Evolutionary conservation across 2,888 invertebrate species (phyloP).

Genomic region (Gandaritis pyraliata): DNA sequence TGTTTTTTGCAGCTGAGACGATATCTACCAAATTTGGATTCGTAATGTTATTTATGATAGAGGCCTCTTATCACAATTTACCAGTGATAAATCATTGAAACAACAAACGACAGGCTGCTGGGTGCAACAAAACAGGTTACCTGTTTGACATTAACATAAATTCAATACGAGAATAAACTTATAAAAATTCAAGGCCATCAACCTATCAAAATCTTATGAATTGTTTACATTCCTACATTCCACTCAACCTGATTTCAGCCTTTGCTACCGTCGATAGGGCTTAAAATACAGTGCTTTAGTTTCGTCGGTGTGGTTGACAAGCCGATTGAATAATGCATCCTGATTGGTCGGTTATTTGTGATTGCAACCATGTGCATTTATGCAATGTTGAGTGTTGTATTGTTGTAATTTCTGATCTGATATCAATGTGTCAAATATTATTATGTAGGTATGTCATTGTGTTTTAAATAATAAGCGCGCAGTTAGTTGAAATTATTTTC

Average conservation of each 20-base stretch:
- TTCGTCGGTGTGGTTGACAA: constrained; percentile 54
- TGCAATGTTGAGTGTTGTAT: constrained; percentile 37
- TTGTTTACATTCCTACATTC: constrained; percentile 29
- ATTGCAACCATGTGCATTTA: constrained; percentile 42
- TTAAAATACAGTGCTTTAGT: constrained; percentile 26
- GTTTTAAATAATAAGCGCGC: too few relatives aligned
- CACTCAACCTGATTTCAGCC: constrained; percentile 12
- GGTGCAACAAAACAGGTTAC: constrained; percentile 22
- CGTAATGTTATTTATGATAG: too few relatives aligned
- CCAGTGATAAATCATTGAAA: constrained; percentile 1
- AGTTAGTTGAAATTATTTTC: too few relatives aligned
- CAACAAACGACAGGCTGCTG: constrained; percentile 1
- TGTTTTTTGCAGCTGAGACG: too few relatives aligned
- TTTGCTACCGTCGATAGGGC: constrained; percentile 19
- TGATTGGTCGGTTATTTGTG: constrained; percentile 49
- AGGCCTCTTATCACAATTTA: too few relatives aligned
- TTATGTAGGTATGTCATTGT: too few relatives aligned
- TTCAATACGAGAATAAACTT: constrained; percentile 41
- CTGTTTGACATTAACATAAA: constrained; percentile 38
- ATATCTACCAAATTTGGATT: too few relatives aligned
- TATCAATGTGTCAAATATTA: too few relatives aligned
- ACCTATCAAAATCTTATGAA: constrained; percentile 40
- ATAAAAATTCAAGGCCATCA: constrained; percentile 45
- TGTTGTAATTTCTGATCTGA: constrained; percentile 21
- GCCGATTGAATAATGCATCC: constrained; percentile 49